Percentiles rank a stretch among this genome's conserved stretches.
Conservation (phyloP, 2,113 vertebrate species). For the Mystacornis crossleyi region DNA sequence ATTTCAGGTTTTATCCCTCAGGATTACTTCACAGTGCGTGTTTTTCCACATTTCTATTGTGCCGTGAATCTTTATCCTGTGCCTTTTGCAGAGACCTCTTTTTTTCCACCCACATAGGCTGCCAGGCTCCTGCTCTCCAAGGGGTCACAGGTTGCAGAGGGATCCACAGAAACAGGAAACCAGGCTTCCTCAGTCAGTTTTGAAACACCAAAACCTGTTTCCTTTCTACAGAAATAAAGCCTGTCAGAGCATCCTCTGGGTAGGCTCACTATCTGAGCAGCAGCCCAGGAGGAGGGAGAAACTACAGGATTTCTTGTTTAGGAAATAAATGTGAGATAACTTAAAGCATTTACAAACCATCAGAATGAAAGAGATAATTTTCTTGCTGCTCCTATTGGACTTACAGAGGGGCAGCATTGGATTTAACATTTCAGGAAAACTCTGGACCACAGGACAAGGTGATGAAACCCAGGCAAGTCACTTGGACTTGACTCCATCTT, state of each 20-base stretch:
- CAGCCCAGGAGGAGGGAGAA: neutral
- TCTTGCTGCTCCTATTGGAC: conserved; percentile 50
- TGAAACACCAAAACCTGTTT: conserved; percentile 77
- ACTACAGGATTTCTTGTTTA: neutral
- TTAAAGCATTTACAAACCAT: neutral
- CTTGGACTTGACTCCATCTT: neutral
- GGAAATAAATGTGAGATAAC: neutral
- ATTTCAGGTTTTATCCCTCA: conserved; percentile 29
- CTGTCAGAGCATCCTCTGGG: neutral
- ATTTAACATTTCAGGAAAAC: neutral
- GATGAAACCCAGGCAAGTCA: neutral
- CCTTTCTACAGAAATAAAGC: conserved; percentile 64
- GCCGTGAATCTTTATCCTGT: conserved; percentile 43
- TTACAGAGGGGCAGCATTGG: conserved; percentile 25
- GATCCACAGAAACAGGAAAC: conserved; percentile 78
- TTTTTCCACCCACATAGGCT: conserved; percentile 14
- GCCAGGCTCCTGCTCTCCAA: conserved; percentile 11
- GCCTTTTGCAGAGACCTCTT: conserved; percentile 16
- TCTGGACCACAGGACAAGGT: neutral
- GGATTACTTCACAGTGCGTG: conserved; percentile 11
- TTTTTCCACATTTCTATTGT: conserved; percentile 58
- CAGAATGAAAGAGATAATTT: conserved; percentile 49
- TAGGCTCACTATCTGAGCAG: conserved; percentile 26
- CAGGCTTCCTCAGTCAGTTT: conserved; percentile 66
- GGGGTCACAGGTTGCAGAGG: conserved; percentile 61